phyloP scores from a whole-genome alignment of 53 echinoderm and acorn worm genomes.

The Astropecten irregularis region DNA sequence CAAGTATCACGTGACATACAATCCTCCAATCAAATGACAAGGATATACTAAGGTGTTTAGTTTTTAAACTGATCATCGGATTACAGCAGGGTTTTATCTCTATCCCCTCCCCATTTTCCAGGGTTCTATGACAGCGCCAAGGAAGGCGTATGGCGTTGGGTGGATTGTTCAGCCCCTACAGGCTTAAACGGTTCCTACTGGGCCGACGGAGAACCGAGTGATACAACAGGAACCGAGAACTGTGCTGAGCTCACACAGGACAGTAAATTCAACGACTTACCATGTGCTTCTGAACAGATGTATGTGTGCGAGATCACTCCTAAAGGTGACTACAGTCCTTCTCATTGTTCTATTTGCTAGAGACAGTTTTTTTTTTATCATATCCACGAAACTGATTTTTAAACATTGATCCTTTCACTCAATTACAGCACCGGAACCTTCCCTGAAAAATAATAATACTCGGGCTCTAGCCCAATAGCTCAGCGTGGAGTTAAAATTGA shows the following conservation, averaged over 20 bases:
- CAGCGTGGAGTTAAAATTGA: too few species aligned
- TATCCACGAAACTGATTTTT: background rate
- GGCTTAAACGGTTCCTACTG: constrained; percentile 59
- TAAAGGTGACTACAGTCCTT: too few species aligned
- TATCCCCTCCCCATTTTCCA: constrained; percentile 10
- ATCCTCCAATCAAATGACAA: too few species aligned
- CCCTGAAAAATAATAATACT: too few species aligned
- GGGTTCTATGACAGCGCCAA: constrained; percentile 76
- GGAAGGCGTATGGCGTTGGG: constrained; percentile 83
- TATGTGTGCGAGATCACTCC: constrained; percentile 80
- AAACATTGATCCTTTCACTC: too few species aligned
- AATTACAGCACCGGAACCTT: too few species aligned
- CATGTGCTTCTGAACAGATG: constrained; percentile 48
- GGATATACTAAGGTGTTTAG: too few species aligned
- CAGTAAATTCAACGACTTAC: constrained; percentile 73
- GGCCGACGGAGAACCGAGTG: constrained; percentile 77
- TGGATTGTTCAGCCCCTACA: constrained; percentile 63
- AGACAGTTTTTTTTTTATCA: background rate
- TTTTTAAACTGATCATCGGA: too few species aligned
- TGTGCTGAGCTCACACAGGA: constrained; percentile 62
- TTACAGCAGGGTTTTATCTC: too few species aligned
- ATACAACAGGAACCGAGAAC: constrained; percentile 69
- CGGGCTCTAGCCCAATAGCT: too few species aligned
- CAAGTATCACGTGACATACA: too few species aligned
- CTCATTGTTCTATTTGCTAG: too few species aligned